Conservation (phyloP, 2,888 invertebrate genomes). For the Eumacrocentrus americanus region DNA sequence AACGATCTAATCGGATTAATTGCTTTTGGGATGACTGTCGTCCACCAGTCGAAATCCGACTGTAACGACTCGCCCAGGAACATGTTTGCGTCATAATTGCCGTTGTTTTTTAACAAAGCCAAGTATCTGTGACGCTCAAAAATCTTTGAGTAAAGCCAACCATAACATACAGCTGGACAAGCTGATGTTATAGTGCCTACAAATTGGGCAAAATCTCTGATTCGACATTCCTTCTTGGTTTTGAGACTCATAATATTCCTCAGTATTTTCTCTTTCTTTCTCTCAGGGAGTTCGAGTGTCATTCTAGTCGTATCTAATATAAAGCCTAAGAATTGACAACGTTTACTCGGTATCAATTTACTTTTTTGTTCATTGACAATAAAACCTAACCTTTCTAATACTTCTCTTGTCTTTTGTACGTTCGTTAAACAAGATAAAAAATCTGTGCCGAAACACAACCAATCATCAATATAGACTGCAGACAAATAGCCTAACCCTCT, state of each 20-base stretch:
- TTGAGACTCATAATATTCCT: conserved; percentile 14
- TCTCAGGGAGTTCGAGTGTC: conserved; percentile 20
- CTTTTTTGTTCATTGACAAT: conserved; percentile 24
- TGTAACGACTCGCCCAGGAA: conserved; percentile 8
- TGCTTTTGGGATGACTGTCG: conserved; percentile 1
- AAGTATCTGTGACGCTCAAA: conserved; percentile 23
- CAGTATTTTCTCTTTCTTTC: conserved; percentile 14
- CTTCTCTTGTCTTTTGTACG: conserved; percentile 3
- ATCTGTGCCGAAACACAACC: conserved; percentile 16
- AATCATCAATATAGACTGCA: conserved; percentile 22
- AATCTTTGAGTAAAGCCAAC: conserved; percentile 10
- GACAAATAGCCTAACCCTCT: conserved; percentile 17
- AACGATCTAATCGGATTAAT: conserved; percentile 21
- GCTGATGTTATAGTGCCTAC: conserved; percentile 19
- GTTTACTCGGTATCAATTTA: conserved; percentile 12
- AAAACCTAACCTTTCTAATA: conserved; percentile 25
- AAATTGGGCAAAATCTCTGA: conserved; percentile 28
- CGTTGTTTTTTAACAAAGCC: conserved; percentile 10
- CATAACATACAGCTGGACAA: conserved; percentile 30
- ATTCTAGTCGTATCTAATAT: conserved; percentile 18
- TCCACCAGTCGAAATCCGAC: conserved; percentile 28
- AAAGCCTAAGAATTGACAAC: conserved; percentile 29
- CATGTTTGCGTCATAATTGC: conserved; percentile 27
- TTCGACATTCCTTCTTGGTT: conserved; percentile 13
- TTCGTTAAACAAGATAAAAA: conserved; percentile 22